Evolutionary conservation across 2,888 invertebrate genomes (phyloP).

Genomic region (Priocnemis perturbator): DNA sequence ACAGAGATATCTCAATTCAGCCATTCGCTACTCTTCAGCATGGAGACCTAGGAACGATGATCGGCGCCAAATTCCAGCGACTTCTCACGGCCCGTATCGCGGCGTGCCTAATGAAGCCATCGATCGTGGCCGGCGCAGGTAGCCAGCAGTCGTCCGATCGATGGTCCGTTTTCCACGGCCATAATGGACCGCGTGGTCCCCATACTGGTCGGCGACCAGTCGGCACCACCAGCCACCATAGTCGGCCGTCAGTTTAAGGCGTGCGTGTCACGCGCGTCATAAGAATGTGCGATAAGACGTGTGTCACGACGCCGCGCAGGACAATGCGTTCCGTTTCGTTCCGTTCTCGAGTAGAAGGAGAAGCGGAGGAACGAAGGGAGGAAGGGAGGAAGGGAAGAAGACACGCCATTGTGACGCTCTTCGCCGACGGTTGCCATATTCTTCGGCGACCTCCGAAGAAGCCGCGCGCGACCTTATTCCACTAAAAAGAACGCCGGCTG

Average conservation of each 20-base stretch:
- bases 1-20: too few relatives aligned
- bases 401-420: constrained; percentile 64
- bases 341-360: constrained; percentile 38
- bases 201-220: neutral
- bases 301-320: constrained; percentile 48
- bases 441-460: constrained; percentile 44
- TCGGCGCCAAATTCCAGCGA: too few relatives aligned
- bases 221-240: neutral
- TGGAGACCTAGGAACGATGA: too few relatives aligned
- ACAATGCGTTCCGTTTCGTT: constrained; percentile 50
- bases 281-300: constrained; percentile 68
- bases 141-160: constrained; percentile 30
- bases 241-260: constrained; percentile 9
- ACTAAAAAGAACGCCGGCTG: constrained; percentile 66
- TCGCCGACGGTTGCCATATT: constrained; percentile 55
- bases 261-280: constrained; percentile 65
- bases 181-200: constrained; percentile 38
- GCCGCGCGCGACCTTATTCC: constrained; percentile 68
- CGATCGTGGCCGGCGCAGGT: constrained; percentile 18
- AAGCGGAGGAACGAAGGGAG: neutral
- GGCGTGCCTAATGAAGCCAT: constrained; percentile 39
- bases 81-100: constrained; percentile 1
- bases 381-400: constrained; percentile 13
- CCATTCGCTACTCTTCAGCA: too few relatives aligned
- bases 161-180: constrained; percentile 45